A percentile compares a stretch with the other conserved stretches of the same genome.
phyloP scores from a whole-genome alignment of 2,888 invertebrate genomes.

The Drosophila imparisetae region DNA sequence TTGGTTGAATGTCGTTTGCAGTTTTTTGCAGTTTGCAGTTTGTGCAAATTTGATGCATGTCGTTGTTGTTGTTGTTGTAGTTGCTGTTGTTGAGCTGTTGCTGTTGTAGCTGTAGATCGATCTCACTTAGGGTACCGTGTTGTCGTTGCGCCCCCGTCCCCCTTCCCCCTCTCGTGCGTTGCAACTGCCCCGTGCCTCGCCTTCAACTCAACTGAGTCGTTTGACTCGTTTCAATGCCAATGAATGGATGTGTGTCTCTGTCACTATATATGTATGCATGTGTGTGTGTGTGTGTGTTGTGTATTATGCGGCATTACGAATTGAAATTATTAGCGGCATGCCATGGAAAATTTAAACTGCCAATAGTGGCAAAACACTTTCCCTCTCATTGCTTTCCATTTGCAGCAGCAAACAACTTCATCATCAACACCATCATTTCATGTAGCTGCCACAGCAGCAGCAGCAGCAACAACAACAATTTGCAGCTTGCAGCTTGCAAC shows the following conservation, averaged over 20 bases:
- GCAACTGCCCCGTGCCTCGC: constrained; percentile 7
- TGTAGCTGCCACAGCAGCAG: constrained; percentile 36
- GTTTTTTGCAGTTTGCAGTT: constrained; percentile 62
- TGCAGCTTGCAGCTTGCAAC: constrained; percentile 47
- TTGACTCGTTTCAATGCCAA: constrained; percentile 80
- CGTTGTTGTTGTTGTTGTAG: constrained; percentile 35
- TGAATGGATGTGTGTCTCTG: constrained; percentile 44
- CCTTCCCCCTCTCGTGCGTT: neutral
- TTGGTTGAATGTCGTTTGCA: constrained; percentile 83
- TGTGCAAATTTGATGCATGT: constrained; percentile 64
- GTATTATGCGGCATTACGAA: constrained; percentile 80
- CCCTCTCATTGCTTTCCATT: constrained; percentile 84
- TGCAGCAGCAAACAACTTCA: constrained; percentile 54
- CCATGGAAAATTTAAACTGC: constrained; percentile 78
- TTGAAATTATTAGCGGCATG: constrained; percentile 75
- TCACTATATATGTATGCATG: constrained; percentile 7
- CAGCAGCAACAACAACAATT: constrained; percentile 30
- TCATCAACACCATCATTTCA: constrained; percentile 41
- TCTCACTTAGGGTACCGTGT: constrained; percentile 73
- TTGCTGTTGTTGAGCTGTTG: constrained; percentile 25
- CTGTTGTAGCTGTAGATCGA: constrained; percentile 66
- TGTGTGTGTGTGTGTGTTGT: constrained; percentile 52
- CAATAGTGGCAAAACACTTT: constrained; percentile 77
- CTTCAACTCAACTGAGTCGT: constrained; percentile 29
- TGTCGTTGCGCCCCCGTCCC: constrained; percentile 43